phyloP scores from a whole-genome alignment of 2,113 vertebrate genomes.

The Platanista minor region DNA sequence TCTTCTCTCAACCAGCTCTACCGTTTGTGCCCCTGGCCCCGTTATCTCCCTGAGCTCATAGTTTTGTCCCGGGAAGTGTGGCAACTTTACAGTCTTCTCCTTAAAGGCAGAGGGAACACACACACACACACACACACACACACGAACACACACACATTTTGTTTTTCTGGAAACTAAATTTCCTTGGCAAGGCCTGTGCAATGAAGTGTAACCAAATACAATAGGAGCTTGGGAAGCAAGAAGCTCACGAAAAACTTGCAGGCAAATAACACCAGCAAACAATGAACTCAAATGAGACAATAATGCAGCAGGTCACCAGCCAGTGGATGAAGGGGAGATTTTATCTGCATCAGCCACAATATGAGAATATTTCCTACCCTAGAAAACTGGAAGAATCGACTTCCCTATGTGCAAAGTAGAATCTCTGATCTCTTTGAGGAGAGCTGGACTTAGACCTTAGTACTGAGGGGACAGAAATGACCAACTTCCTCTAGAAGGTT shows the following conservation, averaged over 20 bases:
- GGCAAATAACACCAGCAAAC: background rate
- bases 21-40: accelerated
- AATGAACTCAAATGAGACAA: background rate
- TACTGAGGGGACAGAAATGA: background rate
- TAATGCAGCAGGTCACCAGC: background rate
- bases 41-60: background rate
- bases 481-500: background rate
- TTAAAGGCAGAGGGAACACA: background rate
- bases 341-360: background rate
- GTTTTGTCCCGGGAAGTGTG: background rate
- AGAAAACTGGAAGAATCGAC: background rate
- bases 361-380: background rate
- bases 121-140: background rate
- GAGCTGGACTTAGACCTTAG: background rate
- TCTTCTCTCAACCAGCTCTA: background rate
- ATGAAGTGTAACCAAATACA: background rate
- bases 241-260: background rate
- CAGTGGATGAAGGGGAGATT: background rate
- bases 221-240: background rate
- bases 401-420: background rate
- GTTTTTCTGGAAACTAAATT: background rate
- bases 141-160: background rate
- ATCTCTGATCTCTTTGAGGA: background rate
- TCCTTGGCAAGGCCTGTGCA: background rate
- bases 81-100: background rate